These are phyloP conservation scores for Mohoua ochrocephala DNA, from an alignment of 2,113 vertebrate genomes.

Conservation along the genomic window DNA sequence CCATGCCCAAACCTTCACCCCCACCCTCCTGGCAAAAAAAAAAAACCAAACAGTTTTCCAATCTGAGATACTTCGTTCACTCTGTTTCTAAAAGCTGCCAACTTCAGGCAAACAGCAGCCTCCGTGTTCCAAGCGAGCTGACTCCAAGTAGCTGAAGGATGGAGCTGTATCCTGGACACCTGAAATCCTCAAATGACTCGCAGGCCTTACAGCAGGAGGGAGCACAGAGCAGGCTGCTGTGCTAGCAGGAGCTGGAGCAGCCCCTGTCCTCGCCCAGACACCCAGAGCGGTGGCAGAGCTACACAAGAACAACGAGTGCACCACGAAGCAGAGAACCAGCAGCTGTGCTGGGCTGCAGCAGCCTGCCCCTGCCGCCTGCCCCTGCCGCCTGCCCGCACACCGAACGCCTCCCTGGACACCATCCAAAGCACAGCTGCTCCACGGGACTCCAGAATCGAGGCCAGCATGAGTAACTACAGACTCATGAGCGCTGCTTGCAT, in stretches of 20 bases:
- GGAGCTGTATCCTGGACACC: not conserved
- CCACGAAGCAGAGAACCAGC: not conserved
- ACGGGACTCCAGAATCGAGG: not conserved
- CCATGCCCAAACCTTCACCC: not conserved
- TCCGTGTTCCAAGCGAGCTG: not conserved
- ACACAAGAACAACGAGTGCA: not conserved
- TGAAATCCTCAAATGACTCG: not conserved
- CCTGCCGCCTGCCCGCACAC: not conserved
- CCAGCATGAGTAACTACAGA: fast-evolving
- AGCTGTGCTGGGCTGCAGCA: not conserved
- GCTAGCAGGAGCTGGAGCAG: not conserved
- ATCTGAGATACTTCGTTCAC: not conserved
- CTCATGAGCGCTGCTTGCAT: fast-evolving
- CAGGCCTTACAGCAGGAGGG: not conserved
- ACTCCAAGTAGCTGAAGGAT: not conserved
- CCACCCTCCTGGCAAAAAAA: not conserved
- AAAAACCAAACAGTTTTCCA: not conserved
- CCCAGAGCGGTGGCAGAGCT: not conserved
- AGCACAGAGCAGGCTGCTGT: not conserved
- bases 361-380: not conserved
- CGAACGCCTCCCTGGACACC: not conserved
- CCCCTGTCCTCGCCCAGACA: not conserved
- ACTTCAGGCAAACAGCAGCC: not conserved
- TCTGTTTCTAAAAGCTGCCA: not conserved
- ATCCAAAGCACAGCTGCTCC: not conserved